Conservation (phyloP, 2,113 vertebrate genomes). For the Eleginops maclovinus region DNA sequence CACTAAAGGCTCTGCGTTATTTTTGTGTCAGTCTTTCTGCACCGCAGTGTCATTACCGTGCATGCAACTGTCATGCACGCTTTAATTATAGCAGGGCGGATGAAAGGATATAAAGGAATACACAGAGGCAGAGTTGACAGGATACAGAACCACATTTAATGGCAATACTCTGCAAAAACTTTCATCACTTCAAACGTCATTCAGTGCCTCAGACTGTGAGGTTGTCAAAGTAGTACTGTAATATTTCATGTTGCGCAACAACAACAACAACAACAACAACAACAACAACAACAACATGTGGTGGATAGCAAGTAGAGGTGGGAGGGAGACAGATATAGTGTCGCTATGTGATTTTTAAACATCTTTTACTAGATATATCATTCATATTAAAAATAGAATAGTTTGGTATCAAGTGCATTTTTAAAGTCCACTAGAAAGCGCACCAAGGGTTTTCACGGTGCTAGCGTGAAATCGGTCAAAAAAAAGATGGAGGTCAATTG, state of each 20-base stretch:
- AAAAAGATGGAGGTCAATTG: too few species aligned
- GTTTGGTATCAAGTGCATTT: too few species aligned
- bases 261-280: background rate
- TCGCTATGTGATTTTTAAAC: too few species aligned
- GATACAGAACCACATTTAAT: slow-evolving; percentile 60
- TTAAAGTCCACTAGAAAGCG: too few species aligned
- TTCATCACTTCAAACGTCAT: slow-evolving; percentile 66
- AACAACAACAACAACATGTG: slow-evolving; percentile 7
- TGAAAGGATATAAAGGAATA: slow-evolving; percentile 17
- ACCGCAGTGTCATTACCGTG: slow-evolving; percentile 31
- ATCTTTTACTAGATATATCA: too few species aligned
- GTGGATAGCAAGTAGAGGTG: background rate
- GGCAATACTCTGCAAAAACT: slow-evolving; percentile 59
- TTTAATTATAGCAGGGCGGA: slow-evolving; percentile 7
- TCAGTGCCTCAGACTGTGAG: slow-evolving; percentile 40
- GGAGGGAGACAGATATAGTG: too few species aligned
- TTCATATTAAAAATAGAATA: too few species aligned
- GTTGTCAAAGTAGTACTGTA: slow-evolving; percentile 12
- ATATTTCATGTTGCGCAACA: slow-evolving; percentile 20
- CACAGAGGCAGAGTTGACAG: slow-evolving; percentile 10
- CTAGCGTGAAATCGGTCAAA: too few species aligned
- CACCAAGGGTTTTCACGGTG: too few species aligned
- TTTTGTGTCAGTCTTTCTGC: slow-evolving; percentile 48
- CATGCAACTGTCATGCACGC: slow-evolving; percentile 23
- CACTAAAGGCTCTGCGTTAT: slow-evolving; percentile 48